Evolutionary conservation across 2,113 vertebrate genomes (phyloP).

Genomic region (Equus przewalskii): DNA sequence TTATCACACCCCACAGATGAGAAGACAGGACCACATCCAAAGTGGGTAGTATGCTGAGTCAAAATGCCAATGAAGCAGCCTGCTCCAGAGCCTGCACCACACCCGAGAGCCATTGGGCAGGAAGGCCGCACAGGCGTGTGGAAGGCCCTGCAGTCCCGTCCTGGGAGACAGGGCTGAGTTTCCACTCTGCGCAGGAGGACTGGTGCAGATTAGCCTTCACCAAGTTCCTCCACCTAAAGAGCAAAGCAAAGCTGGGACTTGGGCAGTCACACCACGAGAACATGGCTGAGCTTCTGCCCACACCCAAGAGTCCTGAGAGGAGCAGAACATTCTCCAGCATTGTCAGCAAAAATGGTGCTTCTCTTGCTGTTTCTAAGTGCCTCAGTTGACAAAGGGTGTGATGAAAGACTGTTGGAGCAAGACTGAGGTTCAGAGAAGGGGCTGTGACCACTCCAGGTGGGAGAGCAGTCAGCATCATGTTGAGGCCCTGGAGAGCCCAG

Average conservation of each 20-base stretch:
- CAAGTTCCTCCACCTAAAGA: neutral
- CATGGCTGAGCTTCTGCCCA: neutral
- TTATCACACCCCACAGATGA: neutral
- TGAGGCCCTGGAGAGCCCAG: too few species aligned
- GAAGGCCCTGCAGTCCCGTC: neutral
- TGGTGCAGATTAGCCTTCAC: neutral
- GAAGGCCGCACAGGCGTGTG: neutral
- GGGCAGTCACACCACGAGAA: neutral
- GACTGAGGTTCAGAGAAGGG: too few species aligned
- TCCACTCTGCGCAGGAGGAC: neutral
- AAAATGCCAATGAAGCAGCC: neutral
- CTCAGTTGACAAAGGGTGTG: too few species aligned
- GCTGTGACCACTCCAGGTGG: too few species aligned
- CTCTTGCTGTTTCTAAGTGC: too few species aligned
- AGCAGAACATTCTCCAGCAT: too few species aligned
- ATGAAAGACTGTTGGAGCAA: too few species aligned
- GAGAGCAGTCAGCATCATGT: too few species aligned
- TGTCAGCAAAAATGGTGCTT: too few species aligned
- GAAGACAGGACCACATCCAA: neutral
- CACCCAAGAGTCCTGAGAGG: too few species aligned
- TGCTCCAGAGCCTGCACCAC: neutral
- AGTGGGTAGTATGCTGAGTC: neutral
- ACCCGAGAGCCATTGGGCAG: neutral
- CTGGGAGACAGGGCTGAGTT: neutral
- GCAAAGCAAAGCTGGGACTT: neutral